Evolutionary conservation across 2,888 invertebrate species (phyloP).

Genomic region (Theodoxus fluviatilis): DNA sequence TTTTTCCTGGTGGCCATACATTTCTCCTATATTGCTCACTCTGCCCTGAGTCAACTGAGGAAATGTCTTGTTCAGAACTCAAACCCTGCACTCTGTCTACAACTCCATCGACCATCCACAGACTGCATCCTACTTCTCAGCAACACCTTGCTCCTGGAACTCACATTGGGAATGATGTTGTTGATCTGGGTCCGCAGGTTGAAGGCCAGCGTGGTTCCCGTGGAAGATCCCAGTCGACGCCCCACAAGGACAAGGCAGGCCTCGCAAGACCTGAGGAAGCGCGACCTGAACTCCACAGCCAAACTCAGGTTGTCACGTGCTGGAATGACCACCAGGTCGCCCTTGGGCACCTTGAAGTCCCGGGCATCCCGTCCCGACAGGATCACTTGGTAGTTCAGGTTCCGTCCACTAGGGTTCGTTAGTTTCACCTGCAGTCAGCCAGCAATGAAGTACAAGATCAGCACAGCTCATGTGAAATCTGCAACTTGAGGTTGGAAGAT

Average conservation of each 20-base stretch:
- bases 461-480: too few relatives aligned
- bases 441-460: too few relatives aligned
- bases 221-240: constrained; percentile 55
- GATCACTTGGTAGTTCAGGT: constrained; percentile 60
- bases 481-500: neutral
- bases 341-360: constrained; percentile 62
- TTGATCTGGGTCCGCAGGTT: constrained; percentile 57
- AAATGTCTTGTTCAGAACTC: too few relatives aligned
- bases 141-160: constrained; percentile 18
- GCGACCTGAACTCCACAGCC: constrained; percentile 51
- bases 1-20: too few relatives aligned
- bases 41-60: too few relatives aligned
- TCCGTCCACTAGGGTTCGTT: constrained; percentile 61
- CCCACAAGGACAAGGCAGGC: constrained; percentile 61
- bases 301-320: constrained; percentile 54
- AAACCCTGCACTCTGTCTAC: too few relatives aligned
- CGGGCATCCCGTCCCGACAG: constrained; percentile 60
- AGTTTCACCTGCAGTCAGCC: constrained; percentile 57
- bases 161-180: constrained; percentile 61
- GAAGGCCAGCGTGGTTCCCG: constrained; percentile 62
- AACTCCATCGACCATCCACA: too few relatives aligned
- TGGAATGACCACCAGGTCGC: constrained; percentile 54
- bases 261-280: constrained; percentile 60
- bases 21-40: too few relatives aligned
- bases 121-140: neutral